Evolutionary conservation across 2,113 vertebrate genomes (phyloP).

Genomic region (Silurus asotus): DNA sequence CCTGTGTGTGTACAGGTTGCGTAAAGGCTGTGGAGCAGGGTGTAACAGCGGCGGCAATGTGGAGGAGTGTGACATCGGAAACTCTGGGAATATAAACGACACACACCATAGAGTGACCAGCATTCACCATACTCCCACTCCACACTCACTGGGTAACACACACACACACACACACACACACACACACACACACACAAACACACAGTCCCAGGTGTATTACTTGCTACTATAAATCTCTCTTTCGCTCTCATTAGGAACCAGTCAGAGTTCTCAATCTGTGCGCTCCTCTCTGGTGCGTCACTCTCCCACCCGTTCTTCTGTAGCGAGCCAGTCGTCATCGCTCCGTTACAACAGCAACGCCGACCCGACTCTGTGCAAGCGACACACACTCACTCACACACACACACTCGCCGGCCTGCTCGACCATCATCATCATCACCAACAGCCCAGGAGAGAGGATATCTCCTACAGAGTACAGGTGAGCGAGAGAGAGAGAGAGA

Average conservation of each 20-base stretch:
- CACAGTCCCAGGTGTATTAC: background rate
- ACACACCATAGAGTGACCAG: constrained; percentile 78
- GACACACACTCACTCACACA: constrained; percentile 72
- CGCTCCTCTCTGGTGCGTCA: constrained; percentile 90
- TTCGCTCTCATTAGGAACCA: constrained; percentile 78
- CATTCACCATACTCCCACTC: constrained; percentile 78
- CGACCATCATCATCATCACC: constrained; percentile 66
- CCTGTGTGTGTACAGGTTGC: constrained; percentile 75
- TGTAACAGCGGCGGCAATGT: constrained; percentile 98
- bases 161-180: constrained; percentile 27
- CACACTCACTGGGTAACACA: constrained; percentile 79
- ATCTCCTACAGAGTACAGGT: constrained; percentile 97
- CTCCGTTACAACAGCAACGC: constrained; percentile 93
- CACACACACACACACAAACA: background rate
- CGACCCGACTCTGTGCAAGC: constrained; percentile 81
- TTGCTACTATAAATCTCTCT: background rate
- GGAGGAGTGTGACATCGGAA: constrained; percentile 83
- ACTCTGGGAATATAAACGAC: constrained; percentile 54
- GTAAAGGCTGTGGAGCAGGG: constrained; percentile 96
- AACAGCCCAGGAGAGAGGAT: constrained; percentile 86
- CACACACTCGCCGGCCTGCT: constrained; percentile 84
- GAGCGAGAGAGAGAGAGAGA: constrained; percentile 34
- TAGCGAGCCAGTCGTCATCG: constrained; percentile 93
- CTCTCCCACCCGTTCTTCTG: constrained; percentile 93
- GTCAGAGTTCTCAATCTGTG: constrained; percentile 94